Evolutionary conservation across 1,140 invertebrate genomes (phyloP).

Genomic region (Marisa cornuarietis): DNA sequence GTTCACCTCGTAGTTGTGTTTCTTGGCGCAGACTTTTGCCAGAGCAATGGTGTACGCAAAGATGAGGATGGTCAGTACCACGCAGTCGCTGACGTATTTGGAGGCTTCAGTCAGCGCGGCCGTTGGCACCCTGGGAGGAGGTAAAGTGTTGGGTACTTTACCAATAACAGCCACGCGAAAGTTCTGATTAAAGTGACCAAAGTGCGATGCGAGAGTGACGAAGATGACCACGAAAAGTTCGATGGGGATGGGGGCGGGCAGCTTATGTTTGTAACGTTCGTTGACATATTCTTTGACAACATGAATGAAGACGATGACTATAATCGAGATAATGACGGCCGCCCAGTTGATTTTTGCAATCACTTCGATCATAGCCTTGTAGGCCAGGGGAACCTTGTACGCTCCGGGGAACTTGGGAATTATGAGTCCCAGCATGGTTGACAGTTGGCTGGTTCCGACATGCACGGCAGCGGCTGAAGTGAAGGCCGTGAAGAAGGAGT

Average conservation of each 20-base stretch:
- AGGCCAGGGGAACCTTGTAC: conserved; percentile 60
- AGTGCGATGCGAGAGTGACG: conserved; percentile 63
- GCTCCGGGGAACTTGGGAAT: conserved; percentile 43
- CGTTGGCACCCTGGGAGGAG: conserved; percentile 49
- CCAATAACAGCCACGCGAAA: conserved; percentile 66
- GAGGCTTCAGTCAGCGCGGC: conserved; percentile 42
- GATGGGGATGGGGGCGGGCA: conserved; percentile 83
- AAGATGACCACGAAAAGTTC: conserved; percentile 83
- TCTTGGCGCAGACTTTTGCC: conserved; percentile 68
- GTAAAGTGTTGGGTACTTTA: conserved; percentile 64
- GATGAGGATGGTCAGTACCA: conserved; percentile 65
- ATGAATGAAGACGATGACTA: conserved; percentile 77
- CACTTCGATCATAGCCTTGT: conserved; percentile 52
- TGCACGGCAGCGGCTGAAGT: conserved; percentile 90
- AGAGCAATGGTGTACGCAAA: conserved; percentile 67
- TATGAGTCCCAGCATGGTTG: conserved; percentile 82
- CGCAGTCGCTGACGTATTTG: conserved; percentile 55
- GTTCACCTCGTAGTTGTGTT: conserved; percentile 66
- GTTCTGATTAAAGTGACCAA: conserved; percentile 54
- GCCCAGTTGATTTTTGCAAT: conserved; percentile 62
- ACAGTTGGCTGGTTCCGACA: conserved; percentile 88
- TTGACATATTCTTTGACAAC: conserved; percentile 84
- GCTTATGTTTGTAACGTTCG: conserved; percentile 79
- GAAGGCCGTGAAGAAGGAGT: conserved; percentile 90
- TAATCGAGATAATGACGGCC: conserved; percentile 74